phyloP scores from a whole-genome alignment of 2,113 vertebrate species.

The Tyto alba region DNA sequence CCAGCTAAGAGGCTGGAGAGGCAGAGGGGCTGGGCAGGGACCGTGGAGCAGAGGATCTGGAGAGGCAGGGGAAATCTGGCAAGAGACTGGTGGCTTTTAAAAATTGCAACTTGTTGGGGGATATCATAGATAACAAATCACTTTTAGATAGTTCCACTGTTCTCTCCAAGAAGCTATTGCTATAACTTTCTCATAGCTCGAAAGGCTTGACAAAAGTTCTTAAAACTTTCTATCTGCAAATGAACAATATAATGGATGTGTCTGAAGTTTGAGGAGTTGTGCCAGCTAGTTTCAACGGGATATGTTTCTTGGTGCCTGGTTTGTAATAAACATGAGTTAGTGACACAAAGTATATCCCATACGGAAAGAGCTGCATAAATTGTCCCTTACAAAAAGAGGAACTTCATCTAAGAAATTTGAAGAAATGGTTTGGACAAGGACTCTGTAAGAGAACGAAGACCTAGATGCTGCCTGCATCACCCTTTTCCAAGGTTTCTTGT shows the following conservation, averaged over 20 bases:
- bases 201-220: background rate
- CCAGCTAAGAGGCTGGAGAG: background rate
- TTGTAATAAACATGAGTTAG: background rate
- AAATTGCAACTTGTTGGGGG: background rate
- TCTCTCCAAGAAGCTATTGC: background rate
- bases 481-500: background rate
- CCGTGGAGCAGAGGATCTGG: background rate
- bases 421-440: background rate
- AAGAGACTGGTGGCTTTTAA: background rate
- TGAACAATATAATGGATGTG: background rate
- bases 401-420: background rate
- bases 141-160: background rate
- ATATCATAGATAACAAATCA: background rate
- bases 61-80: background rate
- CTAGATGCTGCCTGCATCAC: background rate
- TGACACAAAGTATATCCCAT: background rate
- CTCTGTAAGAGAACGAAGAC: background rate
- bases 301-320: background rate
- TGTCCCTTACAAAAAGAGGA: background rate
- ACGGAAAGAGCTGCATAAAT: background rate
- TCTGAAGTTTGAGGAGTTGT: background rate
- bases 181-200: background rate
- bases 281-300: background rate
- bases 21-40: background rate
- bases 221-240: background rate